A percentile compares a stretch with the other conserved stretches of the same genome.
Conservation (phyloP, 1,140 invertebrate genomes). For the Galendromus occidentalis region DNA sequence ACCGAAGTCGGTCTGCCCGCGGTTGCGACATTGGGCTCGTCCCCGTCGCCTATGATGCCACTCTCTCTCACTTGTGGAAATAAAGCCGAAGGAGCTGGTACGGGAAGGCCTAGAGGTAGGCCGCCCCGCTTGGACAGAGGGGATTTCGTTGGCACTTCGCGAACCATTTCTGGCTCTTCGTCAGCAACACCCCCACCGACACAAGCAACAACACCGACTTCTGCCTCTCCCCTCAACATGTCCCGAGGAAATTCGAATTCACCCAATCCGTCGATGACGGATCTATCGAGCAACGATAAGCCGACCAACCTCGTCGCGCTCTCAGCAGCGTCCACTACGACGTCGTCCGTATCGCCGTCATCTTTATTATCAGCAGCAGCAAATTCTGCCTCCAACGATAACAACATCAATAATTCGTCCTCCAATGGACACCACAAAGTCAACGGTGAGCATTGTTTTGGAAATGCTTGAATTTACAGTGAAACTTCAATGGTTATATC, state of each 20-base stretch:
- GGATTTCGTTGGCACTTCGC: conserved; percentile 4
- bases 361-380: no score
- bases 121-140: conserved; percentile 8
- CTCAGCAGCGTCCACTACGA: no score
- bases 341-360: no score
- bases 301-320: no score
- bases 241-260: neutral
- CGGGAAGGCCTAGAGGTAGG: conserved; percentile 10
- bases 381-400: no score
- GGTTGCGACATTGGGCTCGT: conserved; percentile 13
- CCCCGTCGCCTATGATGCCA: conserved; percentile 1
- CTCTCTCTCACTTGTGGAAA: conserved; percentile 6
- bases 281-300: no score
- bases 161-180: conserved; percentile 2
- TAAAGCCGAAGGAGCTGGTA: neutral
- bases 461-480: no score
- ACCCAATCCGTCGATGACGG: neutral
- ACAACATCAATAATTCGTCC: no score
- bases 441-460: no score
- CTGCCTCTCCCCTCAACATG: conserved; percentile 10
- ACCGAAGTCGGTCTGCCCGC: conserved; percentile 14
- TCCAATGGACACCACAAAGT: no score
- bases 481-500: no score
- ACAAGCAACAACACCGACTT: neutral
- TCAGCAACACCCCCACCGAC: neutral